Percentiles rank a stretch among this genome's conserved stretches.
Conservation (phyloP, 2,113 vertebrate species). For the Pandion haliaetus region DNA sequence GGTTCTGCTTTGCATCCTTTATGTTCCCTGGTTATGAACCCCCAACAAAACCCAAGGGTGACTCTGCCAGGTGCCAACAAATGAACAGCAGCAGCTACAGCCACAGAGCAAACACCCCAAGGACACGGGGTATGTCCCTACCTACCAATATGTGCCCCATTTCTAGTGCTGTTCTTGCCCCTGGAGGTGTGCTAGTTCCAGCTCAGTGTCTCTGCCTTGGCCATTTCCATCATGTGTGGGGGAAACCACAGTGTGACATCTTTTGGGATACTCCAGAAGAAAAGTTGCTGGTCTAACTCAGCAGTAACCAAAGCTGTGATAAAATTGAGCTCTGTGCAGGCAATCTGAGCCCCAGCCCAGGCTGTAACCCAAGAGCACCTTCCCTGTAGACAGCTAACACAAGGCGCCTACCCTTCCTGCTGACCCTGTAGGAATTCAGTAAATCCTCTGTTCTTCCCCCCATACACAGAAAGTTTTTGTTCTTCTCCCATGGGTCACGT, state of each 20-base stretch:
- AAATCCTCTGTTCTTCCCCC: neutral
- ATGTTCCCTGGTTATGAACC: neutral
- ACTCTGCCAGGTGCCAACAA: neutral
- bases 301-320: neutral
- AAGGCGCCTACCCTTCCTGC: neutral
- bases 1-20: neutral
- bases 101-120: neutral
- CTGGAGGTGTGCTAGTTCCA: neutral
- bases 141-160: neutral
- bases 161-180: neutral
- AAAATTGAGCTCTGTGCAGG: neutral
- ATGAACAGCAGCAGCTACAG: neutral
- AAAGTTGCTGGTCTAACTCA: neutral
- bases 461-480: neutral
- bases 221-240: neutral
- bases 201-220: neutral
- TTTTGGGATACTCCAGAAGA: neutral
- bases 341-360: neutral
- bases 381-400: neutral
- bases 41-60: neutral
- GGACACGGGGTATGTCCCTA: neutral
- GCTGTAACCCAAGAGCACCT: neutral
- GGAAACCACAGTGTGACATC: neutral
- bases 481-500: neutral
- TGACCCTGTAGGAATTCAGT: neutral